These are phyloP conservation scores for Lepidocolaptes lacrymiger DNA, from an alignment of 2,797 vertebrate genomes.

Conservation along the genomic window DNA sequence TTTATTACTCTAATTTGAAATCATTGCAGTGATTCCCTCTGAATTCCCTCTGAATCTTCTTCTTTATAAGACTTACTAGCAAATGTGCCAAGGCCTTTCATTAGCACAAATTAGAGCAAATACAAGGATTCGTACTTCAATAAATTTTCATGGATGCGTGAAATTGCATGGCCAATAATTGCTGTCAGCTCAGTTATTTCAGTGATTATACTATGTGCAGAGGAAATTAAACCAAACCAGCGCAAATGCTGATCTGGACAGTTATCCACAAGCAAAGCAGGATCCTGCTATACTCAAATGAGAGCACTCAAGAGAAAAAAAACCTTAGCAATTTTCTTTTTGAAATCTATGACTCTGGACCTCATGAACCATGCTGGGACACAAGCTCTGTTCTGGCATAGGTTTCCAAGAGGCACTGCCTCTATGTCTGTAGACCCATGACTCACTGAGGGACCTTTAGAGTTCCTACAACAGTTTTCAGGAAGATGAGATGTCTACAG, in stretches of 20 bases:
- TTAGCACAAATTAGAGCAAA: slow-evolving; percentile 66
- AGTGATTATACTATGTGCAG: not conserved
- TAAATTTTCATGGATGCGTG: slow-evolving; percentile 64
- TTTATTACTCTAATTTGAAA: slow-evolving; percentile 61
- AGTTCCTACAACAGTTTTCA: not conserved
- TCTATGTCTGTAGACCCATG: not conserved
- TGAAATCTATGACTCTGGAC: not conserved
- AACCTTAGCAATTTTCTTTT: not conserved
- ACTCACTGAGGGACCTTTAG: not conserved
- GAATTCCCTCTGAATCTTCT: slow-evolving; percentile 34
- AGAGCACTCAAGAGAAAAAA: not conserved
- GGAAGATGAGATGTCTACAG: not conserved
- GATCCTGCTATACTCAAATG: not conserved
- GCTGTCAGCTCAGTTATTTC: slow-evolving; percentile 49
- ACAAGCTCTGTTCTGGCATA: not conserved
- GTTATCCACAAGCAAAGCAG: not conserved
- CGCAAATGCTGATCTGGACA: not conserved
- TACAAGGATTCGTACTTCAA: slow-evolving; percentile 41
- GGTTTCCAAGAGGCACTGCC: not conserved
- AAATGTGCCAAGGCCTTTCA: slow-evolving; percentile 55
- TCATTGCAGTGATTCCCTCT: slow-evolving; percentile 37
- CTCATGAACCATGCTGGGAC: not conserved
- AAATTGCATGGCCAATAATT: slow-evolving; percentile 63
- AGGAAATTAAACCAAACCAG: slow-evolving; percentile 32
- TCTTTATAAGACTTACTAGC: not conserved